Base-by-base conservation (phyloP, 2,113 vertebrate species). In the Zeus faber region DNA sequence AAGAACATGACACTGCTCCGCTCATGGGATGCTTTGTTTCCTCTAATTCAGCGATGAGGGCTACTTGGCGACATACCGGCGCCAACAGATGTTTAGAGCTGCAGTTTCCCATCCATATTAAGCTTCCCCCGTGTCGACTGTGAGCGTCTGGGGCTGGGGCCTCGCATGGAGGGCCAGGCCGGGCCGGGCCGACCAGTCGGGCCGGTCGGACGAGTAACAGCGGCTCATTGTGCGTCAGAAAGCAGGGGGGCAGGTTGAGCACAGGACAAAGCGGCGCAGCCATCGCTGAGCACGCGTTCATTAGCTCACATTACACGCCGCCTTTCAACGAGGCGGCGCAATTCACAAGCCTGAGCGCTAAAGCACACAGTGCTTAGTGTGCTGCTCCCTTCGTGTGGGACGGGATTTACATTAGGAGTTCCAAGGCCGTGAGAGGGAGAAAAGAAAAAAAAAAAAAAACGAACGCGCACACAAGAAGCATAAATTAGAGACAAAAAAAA, bases 161-260 rank as follows among this genome's bases (percentile, higher is more conserved):
- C 33, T 9, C n/a, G n/a, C n/a, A n/a, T n/a, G 33, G 9, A 14
- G 33, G 33, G 33, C 6, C 11, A n/a, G 33, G 33, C 11, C 33
- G 33, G 65, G 76, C 72, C 4, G 16, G 65, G 54, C 56, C 37
- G 23, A 74, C 79, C 50, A 52, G 80, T 80, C 16, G 21, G 52
- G 67, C 79, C 72, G 70, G 84, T 76, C 74, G 41, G 22, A 70
- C 73, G 1, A 72, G 79, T 63, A 65, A 73, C 59, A 62, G 70
- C 55, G 44, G 43, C 59, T n/a, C 39, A 43, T 50, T 68, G 46
- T 64, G 68, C 58, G 67, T 74, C 55, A 76, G 48, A 27, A 29
- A 31, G 48, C 41, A 49, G 37, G 57, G 24, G 17, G 50, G 7
- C 3, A 16, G 29, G 27, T 5, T 18, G 25, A 52, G 37, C 51